These are phyloP conservation scores for Ictalurus punctatus DNA, from an alignment of 2,113 vertebrate species.

Conservation along the genomic window DNA sequence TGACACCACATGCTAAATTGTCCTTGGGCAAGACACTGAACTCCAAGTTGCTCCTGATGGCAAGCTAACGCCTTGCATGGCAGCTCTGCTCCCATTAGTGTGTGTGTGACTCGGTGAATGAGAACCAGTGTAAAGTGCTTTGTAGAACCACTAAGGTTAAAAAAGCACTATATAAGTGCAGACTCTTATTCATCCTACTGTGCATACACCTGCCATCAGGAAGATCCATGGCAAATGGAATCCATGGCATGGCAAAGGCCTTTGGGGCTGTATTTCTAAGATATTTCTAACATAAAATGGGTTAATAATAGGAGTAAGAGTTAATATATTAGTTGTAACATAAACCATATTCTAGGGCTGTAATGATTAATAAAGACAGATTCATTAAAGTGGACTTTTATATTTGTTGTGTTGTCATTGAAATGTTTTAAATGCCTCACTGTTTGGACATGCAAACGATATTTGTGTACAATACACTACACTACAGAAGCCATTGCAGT, in stretches of 20 bases:
- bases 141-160: too few relatives aligned
- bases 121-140: too few relatives aligned
- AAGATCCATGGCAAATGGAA: not conserved
- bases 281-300: too few relatives aligned
- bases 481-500: not conserved
- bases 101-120: too few relatives aligned
- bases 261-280: not conserved
- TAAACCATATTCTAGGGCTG: not conserved
- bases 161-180: too few relatives aligned
- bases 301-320: too few relatives aligned
- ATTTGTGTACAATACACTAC: not conserved
- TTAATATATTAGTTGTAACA: not conserved
- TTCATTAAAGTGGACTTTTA: not conserved
- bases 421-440: not conserved
- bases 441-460: not conserved
- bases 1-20: too few relatives aligned
- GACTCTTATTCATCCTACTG: not conserved
- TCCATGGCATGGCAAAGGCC: not conserved
- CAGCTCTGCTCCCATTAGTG: too few relatives aligned
- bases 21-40: too few relatives aligned
- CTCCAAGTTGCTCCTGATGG: too few relatives aligned
- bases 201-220: not conserved
- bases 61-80: too few relatives aligned
- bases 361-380: not conserved
- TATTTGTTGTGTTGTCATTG: not conserved